Conservation (phyloP, 2,797 vertebrate genomes). For the Pyrocephalus nanus region DNA sequence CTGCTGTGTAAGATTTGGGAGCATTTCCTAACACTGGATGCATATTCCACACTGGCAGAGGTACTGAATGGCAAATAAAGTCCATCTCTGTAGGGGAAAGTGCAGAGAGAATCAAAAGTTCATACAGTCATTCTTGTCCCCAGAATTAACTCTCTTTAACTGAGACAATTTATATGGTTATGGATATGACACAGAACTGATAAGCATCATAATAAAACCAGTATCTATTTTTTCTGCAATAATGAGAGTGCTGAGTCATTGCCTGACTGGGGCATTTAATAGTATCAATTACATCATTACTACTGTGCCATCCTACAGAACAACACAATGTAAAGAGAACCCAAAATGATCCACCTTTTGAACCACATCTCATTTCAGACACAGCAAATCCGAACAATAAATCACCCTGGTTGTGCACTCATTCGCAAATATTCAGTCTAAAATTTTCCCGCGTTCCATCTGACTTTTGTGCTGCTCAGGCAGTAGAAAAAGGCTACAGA, state of each 20-base stretch:
- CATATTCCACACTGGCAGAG: not conserved
- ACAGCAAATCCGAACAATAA: not conserved
- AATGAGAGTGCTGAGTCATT: not conserved
- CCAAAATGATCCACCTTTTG: not conserved
- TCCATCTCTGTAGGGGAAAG: not conserved
- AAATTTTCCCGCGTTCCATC: not conserved
- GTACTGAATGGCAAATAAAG: not conserved
- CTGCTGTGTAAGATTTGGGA: not conserved
- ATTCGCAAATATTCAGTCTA: not conserved
- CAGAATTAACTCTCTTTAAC: not conserved
- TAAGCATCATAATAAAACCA: not conserved
- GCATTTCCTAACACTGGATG: not conserved
- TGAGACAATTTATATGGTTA: not conserved
- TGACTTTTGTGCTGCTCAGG: not conserved
- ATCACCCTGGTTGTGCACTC: accelerated
- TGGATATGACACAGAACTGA: not conserved
- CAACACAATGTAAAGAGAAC: not conserved
- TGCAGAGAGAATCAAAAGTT: not conserved
- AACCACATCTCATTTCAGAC: not conserved
- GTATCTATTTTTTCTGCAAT: not conserved
- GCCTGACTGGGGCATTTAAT: not conserved
- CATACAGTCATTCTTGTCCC: not conserved
- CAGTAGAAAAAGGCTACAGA: not conserved
- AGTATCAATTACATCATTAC: not conserved
- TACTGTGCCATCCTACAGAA: not conserved